Percentiles rank a stretch among this genome's conserved stretches.
Evolutionary conservation across 2,113 vertebrate species (phyloP).

Genomic region (Hiodon tergisus): DNA sequence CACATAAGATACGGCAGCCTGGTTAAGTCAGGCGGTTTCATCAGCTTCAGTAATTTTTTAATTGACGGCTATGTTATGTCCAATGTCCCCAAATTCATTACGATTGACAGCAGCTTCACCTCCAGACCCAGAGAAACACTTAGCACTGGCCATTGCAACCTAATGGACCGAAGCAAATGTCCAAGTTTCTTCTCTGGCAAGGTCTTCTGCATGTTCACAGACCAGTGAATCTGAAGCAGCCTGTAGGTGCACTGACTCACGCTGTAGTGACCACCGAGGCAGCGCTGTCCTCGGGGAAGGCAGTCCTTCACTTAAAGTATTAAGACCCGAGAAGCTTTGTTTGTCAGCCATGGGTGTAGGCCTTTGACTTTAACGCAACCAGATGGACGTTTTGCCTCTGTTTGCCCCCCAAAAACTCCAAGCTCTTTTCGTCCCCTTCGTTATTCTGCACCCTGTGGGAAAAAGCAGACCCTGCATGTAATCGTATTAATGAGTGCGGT

Average conservation of each 20-base stretch:
- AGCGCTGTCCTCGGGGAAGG: slow-evolving; percentile 47
- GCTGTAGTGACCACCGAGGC: slow-evolving; percentile 44
- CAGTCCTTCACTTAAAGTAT: slow-evolving; percentile 35
- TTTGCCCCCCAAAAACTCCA: slow-evolving; percentile 11
- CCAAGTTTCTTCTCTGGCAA: slow-evolving; percentile 54
- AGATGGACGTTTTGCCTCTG: slow-evolving; percentile 34
- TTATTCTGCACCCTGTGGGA: slow-evolving; percentile 55
- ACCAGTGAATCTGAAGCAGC: slow-evolving; percentile 62
- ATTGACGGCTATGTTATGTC: slow-evolving; percentile 10
- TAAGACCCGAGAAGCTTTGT: slow-evolving; percentile 34
- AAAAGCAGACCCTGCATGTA: slow-evolving; percentile 49
- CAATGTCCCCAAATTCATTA: slow-evolving; percentile 17
- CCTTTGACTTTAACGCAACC: slow-evolving; percentile 42
- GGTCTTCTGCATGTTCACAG: slow-evolving; percentile 49
- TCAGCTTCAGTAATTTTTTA: neutral
- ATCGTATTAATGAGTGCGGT: slow-evolving; percentile 66
- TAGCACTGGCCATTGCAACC: slow-evolving; percentile 38
- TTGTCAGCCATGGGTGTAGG: slow-evolving; percentile 40
- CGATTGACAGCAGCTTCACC: neutral
- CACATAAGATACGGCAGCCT: too few relatives aligned
- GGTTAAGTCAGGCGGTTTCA: neutral
- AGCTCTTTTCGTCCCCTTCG: slow-evolving; percentile 34
- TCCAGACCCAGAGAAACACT: slow-evolving; percentile 28
- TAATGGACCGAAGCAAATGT: slow-evolving; percentile 49
- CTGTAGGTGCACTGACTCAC: slow-evolving; percentile 67